Percentiles rank a stretch among this genome's conserved stretches.
Conservation (phyloP, 2,888 invertebrate species). For the Nomada goodeniana region DNA sequence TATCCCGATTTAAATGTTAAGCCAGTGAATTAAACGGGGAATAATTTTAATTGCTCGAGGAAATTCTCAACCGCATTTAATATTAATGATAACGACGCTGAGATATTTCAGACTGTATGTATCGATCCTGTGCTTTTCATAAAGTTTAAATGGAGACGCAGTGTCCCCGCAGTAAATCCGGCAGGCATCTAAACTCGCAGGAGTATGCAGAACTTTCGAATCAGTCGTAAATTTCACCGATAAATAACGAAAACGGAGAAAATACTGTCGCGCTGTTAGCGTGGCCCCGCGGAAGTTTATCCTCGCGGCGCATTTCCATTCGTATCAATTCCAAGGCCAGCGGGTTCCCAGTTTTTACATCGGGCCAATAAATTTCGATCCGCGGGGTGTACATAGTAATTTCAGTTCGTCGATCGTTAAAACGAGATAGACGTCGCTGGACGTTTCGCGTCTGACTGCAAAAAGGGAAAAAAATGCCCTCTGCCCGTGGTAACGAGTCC, state of each 20-base stretch:
- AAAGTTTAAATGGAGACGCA: slow-evolving; percentile 42
- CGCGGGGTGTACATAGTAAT: not conserved
- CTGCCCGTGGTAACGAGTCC: not conserved
- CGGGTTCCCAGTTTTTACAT: not conserved
- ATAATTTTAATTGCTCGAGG: too few species aligned
- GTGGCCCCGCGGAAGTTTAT: slow-evolving; percentile 3
- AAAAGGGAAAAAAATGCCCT: slow-evolving; percentile 16
- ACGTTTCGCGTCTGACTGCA: not conserved
- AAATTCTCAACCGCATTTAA: not conserved
- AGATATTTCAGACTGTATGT: not conserved
- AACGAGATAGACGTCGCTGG: not conserved
- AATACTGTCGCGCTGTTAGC: slow-evolving; percentile 1
- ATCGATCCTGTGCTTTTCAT: slow-evolving; percentile 35
- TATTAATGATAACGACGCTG: not conserved
- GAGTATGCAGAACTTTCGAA: not conserved
- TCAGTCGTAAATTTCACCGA: slow-evolving; percentile 21
- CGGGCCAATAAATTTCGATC: slow-evolving; percentile 20
- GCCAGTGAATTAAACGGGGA: not conserved
- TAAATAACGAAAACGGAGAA: slow-evolving; percentile 44
- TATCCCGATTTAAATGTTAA: slow-evolving; percentile 18
- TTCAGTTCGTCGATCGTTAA: slow-evolving; percentile 11
- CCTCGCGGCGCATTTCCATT: slow-evolving; percentile 13
- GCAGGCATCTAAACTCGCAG: not conserved
- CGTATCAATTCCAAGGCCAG: slow-evolving; percentile 12
- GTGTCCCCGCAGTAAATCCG: slow-evolving; percentile 12